These are phyloP conservation scores for Leucophora obtusa DNA, from an alignment of 2,888 invertebrate species.

Conservation along the genomic window DNA sequence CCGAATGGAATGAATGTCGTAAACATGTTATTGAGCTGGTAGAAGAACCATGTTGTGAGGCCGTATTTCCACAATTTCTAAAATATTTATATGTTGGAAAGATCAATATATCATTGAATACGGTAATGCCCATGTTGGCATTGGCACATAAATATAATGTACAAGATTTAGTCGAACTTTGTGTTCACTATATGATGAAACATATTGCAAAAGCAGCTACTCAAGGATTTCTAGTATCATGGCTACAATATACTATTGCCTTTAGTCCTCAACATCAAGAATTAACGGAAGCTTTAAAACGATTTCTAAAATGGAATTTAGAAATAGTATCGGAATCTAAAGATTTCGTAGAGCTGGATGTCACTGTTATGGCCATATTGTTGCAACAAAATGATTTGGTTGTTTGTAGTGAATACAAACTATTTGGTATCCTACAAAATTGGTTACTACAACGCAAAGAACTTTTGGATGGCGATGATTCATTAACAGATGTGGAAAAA, in stretches of 20 bases:
- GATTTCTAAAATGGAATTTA: conserved; percentile 94
- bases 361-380: conserved; percentile 86
- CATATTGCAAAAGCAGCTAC: conserved; percentile 91
- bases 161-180: conserved; percentile 89
- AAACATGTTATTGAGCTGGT: conserved; percentile 90
- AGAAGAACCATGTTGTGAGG: conserved; percentile 90
- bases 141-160: conserved; percentile 97
- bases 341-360: conserved; percentile 90
- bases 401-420: conserved; percentile 91
- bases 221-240: conserved; percentile 89
- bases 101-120: conserved; percentile 89
- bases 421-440: conserved; percentile 86
- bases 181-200: conserved; percentile 91
- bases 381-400: conserved; percentile 92
- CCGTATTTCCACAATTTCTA: conserved; percentile 92
- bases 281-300: conserved; percentile 84
- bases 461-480: conserved; percentile 79
- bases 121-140: conserved; percentile 91
- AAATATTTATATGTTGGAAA: conserved; percentile 93
- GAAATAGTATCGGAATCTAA: conserved; percentile 88
- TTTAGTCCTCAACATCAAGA: conserved; percentile 83
- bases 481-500: conserved; percentile 79
- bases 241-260: conserved; percentile 93
- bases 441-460: conserved; percentile 89
- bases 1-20: conserved; percentile 94